A percentile compares a stretch with the other conserved stretches of the same genome.
Conservation (phyloP, 2,113 vertebrate genomes). For the Rostratula benghalensis region DNA sequence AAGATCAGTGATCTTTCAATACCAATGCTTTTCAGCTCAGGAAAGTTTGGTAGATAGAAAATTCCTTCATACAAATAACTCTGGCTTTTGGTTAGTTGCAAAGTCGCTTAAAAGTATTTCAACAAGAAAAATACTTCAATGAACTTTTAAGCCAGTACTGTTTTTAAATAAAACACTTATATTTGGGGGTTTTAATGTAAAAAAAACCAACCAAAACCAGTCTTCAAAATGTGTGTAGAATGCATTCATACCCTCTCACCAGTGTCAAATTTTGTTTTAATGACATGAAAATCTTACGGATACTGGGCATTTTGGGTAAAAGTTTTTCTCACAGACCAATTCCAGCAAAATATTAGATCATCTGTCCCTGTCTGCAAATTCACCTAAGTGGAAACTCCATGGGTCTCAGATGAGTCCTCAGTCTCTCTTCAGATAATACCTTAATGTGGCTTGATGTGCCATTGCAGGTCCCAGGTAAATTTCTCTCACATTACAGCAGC, state of each 20-base stretch:
- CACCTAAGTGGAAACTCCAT: fast-evolving
- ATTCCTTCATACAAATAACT: neutral
- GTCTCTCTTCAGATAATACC: neutral
- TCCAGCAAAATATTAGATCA: neutral
- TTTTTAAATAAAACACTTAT: neutral
- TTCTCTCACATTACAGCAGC: neutral
- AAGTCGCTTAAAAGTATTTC: neutral
- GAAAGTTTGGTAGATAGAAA: neutral
- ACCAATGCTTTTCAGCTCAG: neutral
- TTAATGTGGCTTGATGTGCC: neutral
- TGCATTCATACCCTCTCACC: neutral
- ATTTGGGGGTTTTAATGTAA: neutral
- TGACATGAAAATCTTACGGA: neutral
- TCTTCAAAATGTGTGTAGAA: neutral
- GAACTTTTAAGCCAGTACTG: neutral
- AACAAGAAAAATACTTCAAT: neutral
- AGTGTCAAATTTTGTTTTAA: neutral
- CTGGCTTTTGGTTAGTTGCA: neutral
- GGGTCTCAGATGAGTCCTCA: neutral
- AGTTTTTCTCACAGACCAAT: neutral
- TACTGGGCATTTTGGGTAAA: neutral
- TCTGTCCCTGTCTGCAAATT: neutral
- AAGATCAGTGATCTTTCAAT: neutral
- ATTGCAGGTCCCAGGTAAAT: neutral
- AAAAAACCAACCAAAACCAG: neutral